Conservation (phyloP, 2,113 vertebrate species). For the Aleadryas rufinucha region DNA sequence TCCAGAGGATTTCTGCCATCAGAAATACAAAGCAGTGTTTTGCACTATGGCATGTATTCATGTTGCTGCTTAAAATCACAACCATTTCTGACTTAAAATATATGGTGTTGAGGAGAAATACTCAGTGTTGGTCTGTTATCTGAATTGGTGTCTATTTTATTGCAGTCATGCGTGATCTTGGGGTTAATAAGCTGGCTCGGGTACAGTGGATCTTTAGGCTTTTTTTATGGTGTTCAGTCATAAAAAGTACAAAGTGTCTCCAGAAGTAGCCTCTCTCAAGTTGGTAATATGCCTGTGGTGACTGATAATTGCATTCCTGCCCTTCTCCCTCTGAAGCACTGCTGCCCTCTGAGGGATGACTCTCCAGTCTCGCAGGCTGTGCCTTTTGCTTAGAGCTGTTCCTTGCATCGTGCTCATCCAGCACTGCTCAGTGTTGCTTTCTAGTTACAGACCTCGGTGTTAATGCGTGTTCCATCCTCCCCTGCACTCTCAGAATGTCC, state of each 20-base stretch:
- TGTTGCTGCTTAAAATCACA: not conserved
- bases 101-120: not conserved
- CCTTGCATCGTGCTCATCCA: not conserved
- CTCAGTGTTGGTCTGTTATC: not conserved
- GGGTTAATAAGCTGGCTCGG: not conserved
- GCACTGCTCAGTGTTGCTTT: not conserved
- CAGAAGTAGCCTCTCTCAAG: not conserved
- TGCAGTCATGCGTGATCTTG: not conserved
- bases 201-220: not conserved
- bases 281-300: fast-evolving
- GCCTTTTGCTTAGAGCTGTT: not conserved
- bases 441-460: not conserved
- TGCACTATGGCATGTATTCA: not conserved
- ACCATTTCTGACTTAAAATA: not conserved
- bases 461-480: not conserved
- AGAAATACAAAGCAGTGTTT: not conserved
- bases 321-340: not conserved
- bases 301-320: not conserved
- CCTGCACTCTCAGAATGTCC: not conserved
- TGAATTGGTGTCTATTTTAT: not conserved
- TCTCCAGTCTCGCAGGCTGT: not conserved
- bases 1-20: not conserved
- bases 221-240: not conserved
- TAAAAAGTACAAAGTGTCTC: not conserved
- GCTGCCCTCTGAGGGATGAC: not conserved